These are phyloP conservation scores for Phrynosoma platyrhinos DNA, from an alignment of 2,113 vertebrate genomes.

Conservation along the genomic window DNA sequence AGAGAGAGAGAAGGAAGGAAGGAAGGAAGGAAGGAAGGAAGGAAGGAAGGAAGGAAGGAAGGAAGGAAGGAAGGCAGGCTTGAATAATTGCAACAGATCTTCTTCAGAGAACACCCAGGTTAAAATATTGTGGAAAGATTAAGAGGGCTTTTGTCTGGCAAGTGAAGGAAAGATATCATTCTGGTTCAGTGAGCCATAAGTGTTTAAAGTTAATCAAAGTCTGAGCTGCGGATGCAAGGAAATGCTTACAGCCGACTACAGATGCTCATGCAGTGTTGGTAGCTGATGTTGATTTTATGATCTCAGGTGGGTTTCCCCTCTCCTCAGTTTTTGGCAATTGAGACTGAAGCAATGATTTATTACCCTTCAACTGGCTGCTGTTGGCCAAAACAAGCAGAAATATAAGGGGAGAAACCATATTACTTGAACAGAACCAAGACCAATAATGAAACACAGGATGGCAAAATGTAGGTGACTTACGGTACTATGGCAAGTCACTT, in stretches of 20 bases:
- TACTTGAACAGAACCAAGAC: background rate
- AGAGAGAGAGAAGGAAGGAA: too few species aligned
- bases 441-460: too few species aligned
- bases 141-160: background rate
- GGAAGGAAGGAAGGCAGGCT: background rate
- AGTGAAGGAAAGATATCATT: background rate
- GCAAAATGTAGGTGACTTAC: too few species aligned
- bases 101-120: background rate
- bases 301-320: background rate
- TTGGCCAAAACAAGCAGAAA: background rate
- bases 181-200: background rate
- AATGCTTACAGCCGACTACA: background rate
- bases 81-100: too few species aligned
- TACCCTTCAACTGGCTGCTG: background rate
- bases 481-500: too few species aligned
- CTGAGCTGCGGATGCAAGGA: background rate
- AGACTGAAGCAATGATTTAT: background rate
- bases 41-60: too few species aligned
- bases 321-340: background rate
- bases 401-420: background rate
- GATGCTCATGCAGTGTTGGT: background rate
- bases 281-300: conserved; percentile 13
- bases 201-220: background rate
- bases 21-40: too few species aligned
- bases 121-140: background rate